Percentiles rank a stretch among this genome's conserved stretches.
Conservation (phyloP, 2,797 vertebrate species). For the Eulemur mongoz region DNA sequence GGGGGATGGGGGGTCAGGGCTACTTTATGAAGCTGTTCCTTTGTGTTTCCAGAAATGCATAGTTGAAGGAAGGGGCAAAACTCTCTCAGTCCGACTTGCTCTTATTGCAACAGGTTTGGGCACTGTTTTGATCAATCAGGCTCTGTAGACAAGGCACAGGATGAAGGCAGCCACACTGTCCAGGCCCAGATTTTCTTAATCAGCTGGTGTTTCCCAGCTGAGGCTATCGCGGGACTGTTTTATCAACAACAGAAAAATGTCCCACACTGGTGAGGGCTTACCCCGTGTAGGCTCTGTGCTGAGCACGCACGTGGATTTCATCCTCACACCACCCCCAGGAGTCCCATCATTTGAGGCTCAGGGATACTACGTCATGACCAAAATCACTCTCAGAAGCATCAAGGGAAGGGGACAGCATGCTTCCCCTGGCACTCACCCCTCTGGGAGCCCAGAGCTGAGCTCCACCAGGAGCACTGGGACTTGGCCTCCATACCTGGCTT, state of each 20-base stretch:
- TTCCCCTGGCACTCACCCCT: too few relatives aligned
- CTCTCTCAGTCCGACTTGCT: not conserved
- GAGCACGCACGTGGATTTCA: accelerated
- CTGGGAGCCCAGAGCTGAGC: not conserved
- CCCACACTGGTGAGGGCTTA: not conserved
- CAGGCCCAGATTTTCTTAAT: not conserved
- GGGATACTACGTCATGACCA: not conserved
- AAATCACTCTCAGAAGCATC: not conserved
- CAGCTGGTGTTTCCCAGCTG: not conserved
- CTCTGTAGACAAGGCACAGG: not conserved
- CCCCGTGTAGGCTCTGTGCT: not conserved
- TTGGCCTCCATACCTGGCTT: not conserved
- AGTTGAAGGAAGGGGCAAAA: not conserved
- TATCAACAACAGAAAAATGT: accelerated
- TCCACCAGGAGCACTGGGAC: not conserved
- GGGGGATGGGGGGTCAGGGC: not conserved
- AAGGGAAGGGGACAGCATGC: not conserved
- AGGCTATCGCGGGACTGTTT: accelerated
- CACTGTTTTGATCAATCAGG: accelerated
- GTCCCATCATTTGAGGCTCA: not conserved
- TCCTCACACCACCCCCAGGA: not conserved
- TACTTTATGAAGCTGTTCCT: not conserved
- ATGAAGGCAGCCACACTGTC: accelerated
- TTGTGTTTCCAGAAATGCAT: not conserved
- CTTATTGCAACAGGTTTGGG: not conserved